Conservation (phyloP, 2,888 invertebrate genomes). For the Pseudococcus longispinus region DNA sequence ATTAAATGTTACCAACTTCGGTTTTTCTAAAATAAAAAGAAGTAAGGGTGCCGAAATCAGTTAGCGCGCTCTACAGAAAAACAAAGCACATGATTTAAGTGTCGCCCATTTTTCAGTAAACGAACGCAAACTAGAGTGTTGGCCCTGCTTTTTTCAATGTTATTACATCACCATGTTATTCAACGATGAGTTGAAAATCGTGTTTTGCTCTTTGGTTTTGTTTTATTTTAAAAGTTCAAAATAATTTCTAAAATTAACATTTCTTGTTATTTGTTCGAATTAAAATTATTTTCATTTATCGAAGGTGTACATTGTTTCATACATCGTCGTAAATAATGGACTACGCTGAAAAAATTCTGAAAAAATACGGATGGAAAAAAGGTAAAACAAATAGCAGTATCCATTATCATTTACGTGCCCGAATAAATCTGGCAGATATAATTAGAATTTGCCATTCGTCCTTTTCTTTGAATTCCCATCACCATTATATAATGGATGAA, state of each 20-base stretch:
- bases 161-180: conserved; percentile 35
- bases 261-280: conserved; percentile 25
- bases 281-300: conserved; percentile 40
- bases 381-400: conserved; percentile 56
- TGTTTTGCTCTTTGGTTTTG: conserved; percentile 50
- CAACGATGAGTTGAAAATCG: conserved; percentile 55
- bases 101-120: no score
- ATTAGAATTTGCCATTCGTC: neutral
- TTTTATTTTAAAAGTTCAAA: neutral
- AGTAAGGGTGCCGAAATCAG: no score
- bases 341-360: conserved; percentile 58
- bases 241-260: conserved; percentile 29
- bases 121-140: neutral
- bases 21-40: no score
- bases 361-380: conserved; percentile 58
- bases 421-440: neutral
- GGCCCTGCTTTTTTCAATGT: conserved; percentile 10
- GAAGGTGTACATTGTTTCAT: conserved; percentile 15
- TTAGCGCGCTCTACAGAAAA: no score
- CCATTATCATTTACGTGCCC: neutral
- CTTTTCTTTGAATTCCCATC: neutral
- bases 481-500: neutral
- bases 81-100: no score
- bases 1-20: no score
- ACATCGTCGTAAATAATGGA: conserved; percentile 50